Evolutionary conservation across 2,888 invertebrate genomes (phyloP), one percentile per base, ranked within the genome.

Genomic region (Carpatolechia fugitivella): DNA sequence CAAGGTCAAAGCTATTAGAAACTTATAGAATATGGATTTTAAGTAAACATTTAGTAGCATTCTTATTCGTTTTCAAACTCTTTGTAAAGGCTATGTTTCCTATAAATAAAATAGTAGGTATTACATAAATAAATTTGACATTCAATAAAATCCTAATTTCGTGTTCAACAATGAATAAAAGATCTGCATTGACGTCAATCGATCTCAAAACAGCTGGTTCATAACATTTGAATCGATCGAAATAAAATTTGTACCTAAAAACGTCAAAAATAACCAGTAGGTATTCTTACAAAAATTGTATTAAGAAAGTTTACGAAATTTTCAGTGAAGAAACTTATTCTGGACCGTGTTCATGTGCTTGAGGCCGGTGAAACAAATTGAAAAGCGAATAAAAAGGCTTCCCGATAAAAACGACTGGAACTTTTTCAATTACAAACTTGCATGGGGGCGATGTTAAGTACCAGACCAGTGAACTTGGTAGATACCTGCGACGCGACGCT

Each of bases 401-500:
- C 65, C 67, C 72, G 75, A 76, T 76, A 74, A 79, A 79, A 76
- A 78, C 72, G 74, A 76, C 69, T 70, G 71, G 65, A 89, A 89
- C 82, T 89, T 89, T 89, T 88, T 88, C 88, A 88, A 89, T 89
- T 88, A 89, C 84, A 77, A 85, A 88, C 82, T 88, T 87, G 83
- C 80, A 85, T 85, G 76, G 79, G 69, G 74, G 65, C 72, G 65
- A 76, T 78, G 78, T 78, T 80, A 72, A 78, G 75, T 78, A 76
- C 70, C 60, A 72, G 63, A 56, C 55, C 58, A 56, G 41, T 52
- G 56, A 58, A 59, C 58, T 57, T 52, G 50, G 35, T 51, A 56
- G 56, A 59, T 56, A 57, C 55, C 49, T 46, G 47, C 13, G 6
- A 24, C 24, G 3, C 24, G 24, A 24, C 24, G 24, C n/a, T n/a